Conservation (phyloP, 1,140 invertebrate genomes). For the Achroia grisella region DNA sequence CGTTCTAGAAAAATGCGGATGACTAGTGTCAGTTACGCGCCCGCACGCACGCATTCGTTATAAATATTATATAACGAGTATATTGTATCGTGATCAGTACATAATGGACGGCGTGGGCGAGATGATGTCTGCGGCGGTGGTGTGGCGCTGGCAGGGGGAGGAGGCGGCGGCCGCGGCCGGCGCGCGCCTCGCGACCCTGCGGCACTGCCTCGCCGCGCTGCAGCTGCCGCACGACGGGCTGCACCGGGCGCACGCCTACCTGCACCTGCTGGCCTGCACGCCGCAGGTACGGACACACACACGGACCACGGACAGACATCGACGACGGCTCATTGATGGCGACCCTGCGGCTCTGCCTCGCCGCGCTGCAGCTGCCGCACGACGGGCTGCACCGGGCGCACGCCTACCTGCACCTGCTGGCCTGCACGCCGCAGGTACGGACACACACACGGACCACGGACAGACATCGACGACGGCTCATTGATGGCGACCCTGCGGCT, state of each 20-base stretch:
- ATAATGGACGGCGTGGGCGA: conserved; percentile 92
- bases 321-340: conserved; percentile 73
- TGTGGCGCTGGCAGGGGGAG: conserved; percentile 74
- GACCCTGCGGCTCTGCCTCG: conserved; percentile 57
- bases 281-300: conserved; percentile 80
- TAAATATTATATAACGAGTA: no score
- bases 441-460: no score
- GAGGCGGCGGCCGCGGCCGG: conserved; percentile 80
- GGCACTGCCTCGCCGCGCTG: conserved; percentile 61
- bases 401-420: conserved; percentile 92
- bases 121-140: conserved; percentile 68
- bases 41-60: no score
- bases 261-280: conserved; percentile 88
- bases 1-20: no score
- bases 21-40: no score
- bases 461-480: conserved; percentile 77
- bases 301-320: no score
- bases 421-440: conserved; percentile 85
- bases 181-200: conserved; percentile 47
- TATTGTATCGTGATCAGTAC: conserved; percentile 77
- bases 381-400: conserved; percentile 78
- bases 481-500: conserved; percentile 55
- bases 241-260: conserved; percentile 87
- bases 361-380: conserved; percentile 54
- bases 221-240: conserved; percentile 51